phyloP scores from a whole-genome alignment of 2,113 vertebrate genomes.

The Podiceps cristatus region DNA sequence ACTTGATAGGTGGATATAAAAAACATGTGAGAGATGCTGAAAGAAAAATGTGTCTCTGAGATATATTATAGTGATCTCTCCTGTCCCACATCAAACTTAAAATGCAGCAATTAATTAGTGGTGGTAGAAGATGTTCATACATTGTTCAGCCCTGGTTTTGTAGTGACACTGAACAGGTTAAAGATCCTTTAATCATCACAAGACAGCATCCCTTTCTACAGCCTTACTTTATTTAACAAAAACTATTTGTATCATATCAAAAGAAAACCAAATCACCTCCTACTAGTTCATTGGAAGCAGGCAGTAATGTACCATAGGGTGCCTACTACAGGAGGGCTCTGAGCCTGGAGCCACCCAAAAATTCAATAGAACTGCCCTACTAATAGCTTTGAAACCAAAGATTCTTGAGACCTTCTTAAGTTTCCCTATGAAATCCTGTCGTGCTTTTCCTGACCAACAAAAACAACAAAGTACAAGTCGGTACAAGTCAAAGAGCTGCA shows the following conservation, averaged over 20 bases:
- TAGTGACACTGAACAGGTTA: constrained; percentile 29
- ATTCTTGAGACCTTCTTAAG: constrained; percentile 66
- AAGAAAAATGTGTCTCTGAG: background rate
- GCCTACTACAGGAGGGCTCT: constrained; percentile 58
- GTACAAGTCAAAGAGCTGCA: constrained; percentile 43
- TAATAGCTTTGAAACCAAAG: constrained; percentile 71
- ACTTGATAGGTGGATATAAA: background rate
- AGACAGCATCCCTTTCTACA: constrained; percentile 1
- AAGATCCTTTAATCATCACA: constrained; percentile 27
- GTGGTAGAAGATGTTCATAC: background rate
- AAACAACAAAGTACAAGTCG: constrained; percentile 57
- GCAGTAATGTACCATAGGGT: constrained; percentile 43
- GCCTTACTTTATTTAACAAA: constrained; percentile 70
- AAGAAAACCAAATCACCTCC: constrained; percentile 50
- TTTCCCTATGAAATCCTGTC: constrained; percentile 56
- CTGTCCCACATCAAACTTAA: background rate
- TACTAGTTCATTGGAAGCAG: constrained; percentile 39
- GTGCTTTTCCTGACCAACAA: constrained; percentile 55
- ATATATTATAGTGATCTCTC: background rate
- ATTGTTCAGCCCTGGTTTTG: background rate
- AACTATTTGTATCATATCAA: constrained; percentile 52
- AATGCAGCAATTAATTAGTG: background rate
- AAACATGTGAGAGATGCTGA: background rate
- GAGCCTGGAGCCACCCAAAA: constrained; percentile 61
- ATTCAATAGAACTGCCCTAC: constrained; percentile 41